Evolutionary conservation across 2,888 invertebrate genomes (phyloP), one percentile per base, ranked within the genome.

Genomic region (Ptychoptera albimana): DNA sequence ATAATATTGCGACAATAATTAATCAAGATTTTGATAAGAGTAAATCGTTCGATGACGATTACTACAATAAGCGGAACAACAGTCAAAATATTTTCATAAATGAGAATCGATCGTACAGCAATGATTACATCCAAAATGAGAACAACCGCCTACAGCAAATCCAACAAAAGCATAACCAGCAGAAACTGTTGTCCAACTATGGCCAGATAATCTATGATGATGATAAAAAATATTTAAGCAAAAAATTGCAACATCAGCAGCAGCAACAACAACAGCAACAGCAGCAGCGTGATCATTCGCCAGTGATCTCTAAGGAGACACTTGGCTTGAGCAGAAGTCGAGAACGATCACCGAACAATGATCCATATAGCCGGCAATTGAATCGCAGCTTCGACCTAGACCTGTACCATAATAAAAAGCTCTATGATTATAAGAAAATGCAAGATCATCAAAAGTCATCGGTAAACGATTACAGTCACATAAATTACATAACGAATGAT

Each of bases 31-130:
- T 63, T 45, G 64, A 63, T 47, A 63, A 65, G 51, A 60, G 61
- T 45, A 60, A 61, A 15, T 65, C 64, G 10, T 64, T 65, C 35
- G 64, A 65, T 47, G 64, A 65, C 36, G 62, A 63, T 39, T 64
- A 61, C 46, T 55, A 61, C 12, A 23, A 16, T 23, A 35, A 45
- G 13, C 23, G 36, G 10, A 44, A 34, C 12, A 48, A 49, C 12
- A 50, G 46, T 16, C 48, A 45, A 38, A 51, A 51, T 12, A 43
- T 42, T 34, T 49, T 16, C 35, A 50, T 13, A 45, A 47, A 34
- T 11, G 39, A 45, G 49, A 32, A 13, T 13, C 10, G 46, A 23
- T 46, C 50, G 2, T 49, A 49, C 8, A 49, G 48, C 37, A 49
- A 49, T 30, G 49, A 48, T 59, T 36, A 57, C 63, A 6, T 63